Base-by-base conservation (phyloP, 1,140 invertebrate genomes). In the Orchesella cincta region DNA sequence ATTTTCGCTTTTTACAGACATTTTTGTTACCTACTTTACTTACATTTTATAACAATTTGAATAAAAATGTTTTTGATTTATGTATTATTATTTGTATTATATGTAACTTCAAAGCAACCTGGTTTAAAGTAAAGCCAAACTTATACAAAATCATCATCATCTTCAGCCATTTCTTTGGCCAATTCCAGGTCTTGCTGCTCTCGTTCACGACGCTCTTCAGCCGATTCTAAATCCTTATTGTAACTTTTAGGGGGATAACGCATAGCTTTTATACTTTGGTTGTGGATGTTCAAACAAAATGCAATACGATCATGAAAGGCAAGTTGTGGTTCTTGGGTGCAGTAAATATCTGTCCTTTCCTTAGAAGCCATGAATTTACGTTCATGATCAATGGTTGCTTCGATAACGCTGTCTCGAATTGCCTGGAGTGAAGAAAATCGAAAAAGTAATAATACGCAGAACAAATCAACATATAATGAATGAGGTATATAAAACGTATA, bases 211-310 rank as follows among this genome's bases (percentile, higher is more conserved):
- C 97, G 89, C 84, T 99, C 96, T 84, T 99, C 96, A 35, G 97
- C 97, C 81, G 96, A 98, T 85, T 99, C 97, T 52, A 99, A 87
- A 85, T 99, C 97, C 85, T 98, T 98, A 1, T 97, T 96, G 88
- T 99, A 99, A 0, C 96, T 96, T 85, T 99, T 99, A 1, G 97
- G 97, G 35, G 98, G 98, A 88, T 98, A 99, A 78, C 98, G 90
- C 96, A 99, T 99, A 0, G 98, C 98, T 87, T 99, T 96, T 0
- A 97, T 94, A 86, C 92, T 98, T 85, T 98, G 95, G 87, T 99
- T 99, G 83, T 99, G 97, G 75, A 99, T 90, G 84, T 99, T 96
- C 31, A 99, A 87, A 84, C 98, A 99, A 84, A 99, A 99, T 12
- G 94, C 93, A 82, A 99, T 99, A 80, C 98, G 90, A 84, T 99